Percentiles rank a stretch among this genome's conserved stretches.
These are phyloP conservation scores for Labeo catla DNA, from an alignment of 2,113 vertebrate species.

Conservation along the genomic window DNA sequence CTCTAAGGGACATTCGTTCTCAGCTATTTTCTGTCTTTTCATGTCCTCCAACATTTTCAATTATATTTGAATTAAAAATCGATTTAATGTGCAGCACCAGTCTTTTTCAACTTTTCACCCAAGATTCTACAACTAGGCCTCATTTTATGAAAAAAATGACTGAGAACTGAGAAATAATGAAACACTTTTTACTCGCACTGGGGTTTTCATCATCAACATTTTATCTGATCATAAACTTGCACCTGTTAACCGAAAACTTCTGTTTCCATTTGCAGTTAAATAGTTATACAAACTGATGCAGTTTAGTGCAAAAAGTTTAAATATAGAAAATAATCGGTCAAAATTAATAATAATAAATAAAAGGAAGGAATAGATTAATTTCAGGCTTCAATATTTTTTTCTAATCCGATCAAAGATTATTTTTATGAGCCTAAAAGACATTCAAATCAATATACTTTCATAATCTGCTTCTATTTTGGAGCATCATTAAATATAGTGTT, in stretches of 20 bases:
- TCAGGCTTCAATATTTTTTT: neutral
- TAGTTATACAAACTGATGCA: neutral
- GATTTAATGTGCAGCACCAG: neutral
- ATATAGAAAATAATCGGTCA: neutral
- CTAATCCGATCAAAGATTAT: neutral
- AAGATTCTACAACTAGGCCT: neutral
- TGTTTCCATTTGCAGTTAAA: conserved; percentile 1
- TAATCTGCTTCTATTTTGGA: neutral
- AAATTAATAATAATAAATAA: neutral
- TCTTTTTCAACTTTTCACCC: neutral
- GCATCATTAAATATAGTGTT: neutral
- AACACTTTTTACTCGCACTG: neutral
- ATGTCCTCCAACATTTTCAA: neutral
- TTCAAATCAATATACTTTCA: neutral
- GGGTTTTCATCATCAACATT: conserved; percentile 35
- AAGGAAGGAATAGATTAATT: neutral
- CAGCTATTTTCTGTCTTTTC: neutral
- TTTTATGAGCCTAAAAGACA: neutral
- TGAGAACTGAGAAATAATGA: neutral
- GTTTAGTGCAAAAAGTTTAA: neutral
- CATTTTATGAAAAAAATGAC: neutral
- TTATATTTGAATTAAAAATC: neutral
- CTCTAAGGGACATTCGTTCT: neutral
- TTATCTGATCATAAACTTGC: conserved; percentile 48
- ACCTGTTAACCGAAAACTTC: conserved; percentile 37